These are phyloP conservation scores for Labia minor DNA, from an alignment of 2,888 invertebrate genomes.

Conservation along the genomic window DNA sequence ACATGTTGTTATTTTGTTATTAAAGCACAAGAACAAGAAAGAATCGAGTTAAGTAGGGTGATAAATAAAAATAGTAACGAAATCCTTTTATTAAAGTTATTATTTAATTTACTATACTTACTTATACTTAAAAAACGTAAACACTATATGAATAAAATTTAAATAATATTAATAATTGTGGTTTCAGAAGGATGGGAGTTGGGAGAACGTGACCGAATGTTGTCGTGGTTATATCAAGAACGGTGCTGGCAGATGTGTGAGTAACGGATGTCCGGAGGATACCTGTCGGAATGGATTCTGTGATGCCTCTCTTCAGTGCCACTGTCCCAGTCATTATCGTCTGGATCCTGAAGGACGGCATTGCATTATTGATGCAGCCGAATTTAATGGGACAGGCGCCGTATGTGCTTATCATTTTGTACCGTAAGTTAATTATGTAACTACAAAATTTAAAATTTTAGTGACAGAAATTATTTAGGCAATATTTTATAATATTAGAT, in stretches of 20 bases:
- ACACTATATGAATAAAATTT: too few species aligned
- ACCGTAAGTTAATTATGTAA: neutral
- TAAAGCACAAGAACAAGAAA: too few species aligned
- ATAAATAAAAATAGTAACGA: too few species aligned
- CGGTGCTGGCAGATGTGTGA: conserved; percentile 15
- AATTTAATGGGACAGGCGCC: neutral
- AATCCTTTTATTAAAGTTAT: too few species aligned
- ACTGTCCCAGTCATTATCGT: neutral
- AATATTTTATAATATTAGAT: too few species aligned
- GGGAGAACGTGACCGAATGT: conserved; percentile 17
- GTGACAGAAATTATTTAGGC: too few species aligned
- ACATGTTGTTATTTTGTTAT: too few species aligned
- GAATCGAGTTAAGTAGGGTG: too few species aligned
- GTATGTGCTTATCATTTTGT: neutral
- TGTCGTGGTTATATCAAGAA: conserved; percentile 19
- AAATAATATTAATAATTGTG: neutral
- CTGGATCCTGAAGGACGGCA: neutral
- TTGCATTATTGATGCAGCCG: neutral
- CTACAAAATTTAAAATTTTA: too few species aligned
- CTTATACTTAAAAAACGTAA: too few species aligned
- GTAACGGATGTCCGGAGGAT: neutral
- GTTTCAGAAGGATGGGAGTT: neutral
- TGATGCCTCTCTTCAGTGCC: neutral
- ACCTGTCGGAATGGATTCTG: neutral
- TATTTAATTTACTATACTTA: too few species aligned